Percentiles rank a stretch among this genome's conserved stretches.
Evolutionary conservation across 1,140 invertebrate species (phyloP).

Genomic region (Panonychus citri): DNA sequence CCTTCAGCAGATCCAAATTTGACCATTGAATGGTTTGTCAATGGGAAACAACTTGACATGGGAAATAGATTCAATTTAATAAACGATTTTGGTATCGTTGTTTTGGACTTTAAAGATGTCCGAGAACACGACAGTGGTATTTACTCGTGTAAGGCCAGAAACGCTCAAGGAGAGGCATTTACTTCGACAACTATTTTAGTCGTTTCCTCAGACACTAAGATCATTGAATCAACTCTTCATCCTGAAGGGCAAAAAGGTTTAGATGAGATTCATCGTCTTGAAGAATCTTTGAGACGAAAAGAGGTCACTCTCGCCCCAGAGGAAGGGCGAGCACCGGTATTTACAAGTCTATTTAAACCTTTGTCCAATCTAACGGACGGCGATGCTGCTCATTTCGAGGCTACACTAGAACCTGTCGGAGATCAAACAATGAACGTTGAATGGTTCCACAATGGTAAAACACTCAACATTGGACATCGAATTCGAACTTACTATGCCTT

Average conservation of each 20-base stretch:
- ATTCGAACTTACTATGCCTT: constrained; percentile 82
- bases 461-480: constrained; percentile 39
- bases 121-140: constrained; percentile 24
- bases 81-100: constrained; percentile 60
- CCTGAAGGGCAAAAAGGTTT: constrained; percentile 74
- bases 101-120: constrained; percentile 38
- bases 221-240: constrained; percentile 75
- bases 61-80: constrained; percentile 33
- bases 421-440: constrained; percentile 85
- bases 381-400: constrained; percentile 73
- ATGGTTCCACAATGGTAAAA: constrained; percentile 38
- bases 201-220: constrained; percentile 35
- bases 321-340: constrained; percentile 32
- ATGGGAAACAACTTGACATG: constrained; percentile 56
- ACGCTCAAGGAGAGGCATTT: constrained; percentile 20
- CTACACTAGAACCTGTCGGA: constrained; percentile 74
- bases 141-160: constrained; percentile 26
- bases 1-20: constrained; percentile 85
- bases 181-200: constrained; percentile 40
- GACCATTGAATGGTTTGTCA: constrained; percentile 83
- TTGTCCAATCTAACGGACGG: constrained; percentile 51
- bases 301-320: constrained; percentile 41
- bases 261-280: constrained; percentile 26
- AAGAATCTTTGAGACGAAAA: neutral
- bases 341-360: constrained; percentile 38